Evolutionary conservation across 1,140 invertebrate genomes (phyloP).

Genomic region (Drosophila oshimai): DNA sequence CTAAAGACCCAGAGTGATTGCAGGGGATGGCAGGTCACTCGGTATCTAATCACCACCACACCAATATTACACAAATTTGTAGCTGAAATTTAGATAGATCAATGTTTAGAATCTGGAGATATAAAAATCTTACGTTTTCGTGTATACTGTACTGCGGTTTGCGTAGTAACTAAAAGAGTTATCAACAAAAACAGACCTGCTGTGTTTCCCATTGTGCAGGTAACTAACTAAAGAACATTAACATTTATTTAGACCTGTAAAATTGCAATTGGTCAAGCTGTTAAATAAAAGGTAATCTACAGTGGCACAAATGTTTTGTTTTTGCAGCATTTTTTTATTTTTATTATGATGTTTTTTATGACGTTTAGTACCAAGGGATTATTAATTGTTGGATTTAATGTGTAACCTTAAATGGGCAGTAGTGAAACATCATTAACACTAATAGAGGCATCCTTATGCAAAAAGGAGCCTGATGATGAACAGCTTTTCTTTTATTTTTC

Average conservation of each 20-base stretch:
- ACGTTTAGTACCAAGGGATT: neutral
- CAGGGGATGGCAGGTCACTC: constrained; percentile 15
- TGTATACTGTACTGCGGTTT: no score
- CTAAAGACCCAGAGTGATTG: constrained; percentile 11
- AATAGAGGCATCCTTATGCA: neutral
- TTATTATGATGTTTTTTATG: neutral
- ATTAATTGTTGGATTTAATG: constrained; percentile 3
- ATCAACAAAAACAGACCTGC: neutral
- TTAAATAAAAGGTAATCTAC: neutral
- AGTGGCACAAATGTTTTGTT: neutral
- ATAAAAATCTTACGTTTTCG: no score
- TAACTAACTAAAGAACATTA: neutral
- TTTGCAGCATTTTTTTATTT: neutral
- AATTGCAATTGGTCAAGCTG: neutral
- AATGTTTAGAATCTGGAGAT: no score
- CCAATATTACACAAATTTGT: neutral
- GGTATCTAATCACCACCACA: neutral
- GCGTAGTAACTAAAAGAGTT: no score
- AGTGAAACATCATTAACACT: constrained; percentile 1
- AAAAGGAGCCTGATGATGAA: constrained; percentile 9
- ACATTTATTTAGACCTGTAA: no score
- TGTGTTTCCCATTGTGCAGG: neutral
- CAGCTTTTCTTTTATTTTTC: neutral
- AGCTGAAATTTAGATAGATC: neutral
- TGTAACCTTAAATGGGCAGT: constrained; percentile 4